These are phyloP conservation scores for roundworm (Caenorhabditis elegans) DNA, from an alignment of 1,140 invertebrate species.

Conservation along the genomic window WBcel235 BX284606.5:9351501-9352000, in stretches of 20 bases:
- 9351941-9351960: too few relatives aligned
- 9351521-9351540: background rate
- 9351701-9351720: background rate
- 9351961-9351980: too few relatives aligned
- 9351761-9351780: background rate
- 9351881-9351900: too few relatives aligned
- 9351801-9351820: constrained; percentile 5
- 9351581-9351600: background rate
- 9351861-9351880: too few relatives aligned
- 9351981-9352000: too few relatives aligned
- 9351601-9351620: background rate
- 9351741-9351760: background rate
- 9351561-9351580: too few relatives aligned
- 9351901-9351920: too few relatives aligned
- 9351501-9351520: background rate
- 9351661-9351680: background rate
- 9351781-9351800: background rate
- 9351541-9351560: background rate
- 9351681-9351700: background rate
- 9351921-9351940: too few relatives aligned
- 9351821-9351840: too few relatives aligned
- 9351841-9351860: too few relatives aligned
- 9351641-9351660: background rate
- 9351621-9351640: background rate
- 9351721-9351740: background rate